Evolutionary conservation across 2,888 invertebrate genomes (phyloP).

Genomic region (Vannuccia rotundouncinata): DNA sequence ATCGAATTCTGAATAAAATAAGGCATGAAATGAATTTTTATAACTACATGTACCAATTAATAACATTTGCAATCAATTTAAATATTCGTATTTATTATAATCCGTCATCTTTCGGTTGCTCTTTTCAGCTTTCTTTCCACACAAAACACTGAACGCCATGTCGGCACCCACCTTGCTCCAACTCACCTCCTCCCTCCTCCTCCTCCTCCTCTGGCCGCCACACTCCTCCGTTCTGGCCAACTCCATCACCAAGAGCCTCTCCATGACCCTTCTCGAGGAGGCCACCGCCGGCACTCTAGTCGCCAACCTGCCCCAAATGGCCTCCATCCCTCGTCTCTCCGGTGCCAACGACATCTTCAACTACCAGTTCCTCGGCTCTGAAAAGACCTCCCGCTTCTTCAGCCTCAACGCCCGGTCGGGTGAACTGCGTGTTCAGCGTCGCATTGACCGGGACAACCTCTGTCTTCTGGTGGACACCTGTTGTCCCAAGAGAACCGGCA

Average conservation of each 20-base stretch:
- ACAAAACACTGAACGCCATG: too few species aligned
- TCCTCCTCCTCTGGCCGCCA: background rate
- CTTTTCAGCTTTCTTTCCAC: too few species aligned
- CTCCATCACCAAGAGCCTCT: slow-evolving; percentile 10
- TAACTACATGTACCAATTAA: too few species aligned
- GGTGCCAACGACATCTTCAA: background rate
- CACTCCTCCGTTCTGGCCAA: background rate
- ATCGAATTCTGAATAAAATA: too few species aligned
- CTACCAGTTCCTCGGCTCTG: slow-evolving; percentile 29
- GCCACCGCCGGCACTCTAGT: background rate
- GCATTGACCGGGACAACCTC: slow-evolving; percentile 32
- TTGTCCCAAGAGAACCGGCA: slow-evolving; percentile 21
- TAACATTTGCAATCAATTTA: too few species aligned
- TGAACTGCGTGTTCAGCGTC: background rate
- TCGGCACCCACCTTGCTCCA: too few species aligned
- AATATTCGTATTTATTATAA: too few species aligned
- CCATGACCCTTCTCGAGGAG: background rate
- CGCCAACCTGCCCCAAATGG: slow-evolving; percentile 3
- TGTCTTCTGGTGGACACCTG: slow-evolving; percentile 28
- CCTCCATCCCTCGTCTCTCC: background rate
- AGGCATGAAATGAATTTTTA: too few species aligned
- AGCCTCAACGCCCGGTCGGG: slow-evolving; percentile 24
- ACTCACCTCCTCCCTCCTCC: background rate
- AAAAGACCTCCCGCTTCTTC: slow-evolving; percentile 28
- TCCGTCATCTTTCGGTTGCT: too few species aligned